phyloP scores from a whole-genome alignment of 2,797 vertebrate genomes.

The Bothrops alternatus region DNA sequence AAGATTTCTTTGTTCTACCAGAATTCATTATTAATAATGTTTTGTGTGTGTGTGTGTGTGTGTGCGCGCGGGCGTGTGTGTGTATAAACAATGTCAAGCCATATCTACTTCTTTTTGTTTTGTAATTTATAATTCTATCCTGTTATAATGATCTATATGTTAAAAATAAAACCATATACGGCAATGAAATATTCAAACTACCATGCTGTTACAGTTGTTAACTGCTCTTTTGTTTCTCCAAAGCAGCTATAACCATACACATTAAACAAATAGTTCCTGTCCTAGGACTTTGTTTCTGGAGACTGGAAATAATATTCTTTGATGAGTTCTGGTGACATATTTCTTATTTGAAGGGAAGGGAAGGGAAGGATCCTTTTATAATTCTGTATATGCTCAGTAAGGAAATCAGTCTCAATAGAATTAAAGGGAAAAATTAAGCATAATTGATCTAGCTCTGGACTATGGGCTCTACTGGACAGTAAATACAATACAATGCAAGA shows the following conservation, averaged over 20 bases:
- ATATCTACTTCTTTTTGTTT: not conserved
- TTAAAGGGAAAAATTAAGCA: not conserved
- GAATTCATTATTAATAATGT: not conserved
- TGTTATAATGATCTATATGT: not conserved
- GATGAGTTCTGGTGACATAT: not conserved
- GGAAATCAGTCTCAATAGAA: not conserved
- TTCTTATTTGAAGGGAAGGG: not conserved
- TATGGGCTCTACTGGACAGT: not conserved
- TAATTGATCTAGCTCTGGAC: not conserved
- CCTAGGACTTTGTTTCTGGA: not conserved
- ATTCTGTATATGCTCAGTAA: not conserved
- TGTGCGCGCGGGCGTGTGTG: not conserved
- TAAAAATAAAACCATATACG: not conserved
- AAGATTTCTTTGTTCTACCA: not conserved
- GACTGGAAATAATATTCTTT: not conserved
- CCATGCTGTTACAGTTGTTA: not conserved
- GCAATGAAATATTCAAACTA: not conserved
- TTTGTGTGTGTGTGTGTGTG: not conserved
- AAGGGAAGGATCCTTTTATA: not conserved
- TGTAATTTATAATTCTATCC: not conserved
- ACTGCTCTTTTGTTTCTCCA: constrained; percentile 4
- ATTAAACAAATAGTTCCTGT: constrained; percentile 5
- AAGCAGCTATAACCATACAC: not conserved
- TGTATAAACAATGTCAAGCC: not conserved
- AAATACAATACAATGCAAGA: not conserved